Conservation (phyloP, 2,797 vertebrate species). For the Oceanodroma leucorhoa region DNA sequence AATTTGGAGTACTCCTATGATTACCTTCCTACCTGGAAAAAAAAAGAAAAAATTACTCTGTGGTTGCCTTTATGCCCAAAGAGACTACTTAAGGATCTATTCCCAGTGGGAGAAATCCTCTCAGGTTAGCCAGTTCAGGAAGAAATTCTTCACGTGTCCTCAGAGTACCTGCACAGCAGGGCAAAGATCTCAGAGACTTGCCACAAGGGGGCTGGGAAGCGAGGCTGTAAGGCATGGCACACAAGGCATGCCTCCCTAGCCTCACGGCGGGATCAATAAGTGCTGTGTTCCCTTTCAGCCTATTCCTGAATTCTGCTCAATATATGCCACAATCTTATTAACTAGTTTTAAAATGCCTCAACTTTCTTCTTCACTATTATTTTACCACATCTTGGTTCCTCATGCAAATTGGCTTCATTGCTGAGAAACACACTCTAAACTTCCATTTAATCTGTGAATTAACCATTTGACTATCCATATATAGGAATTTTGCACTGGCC, state of each 20-base stretch:
- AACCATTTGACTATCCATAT: not conserved
- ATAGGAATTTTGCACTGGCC: not conserved
- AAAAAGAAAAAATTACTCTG: not conserved
- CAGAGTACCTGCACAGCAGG: not conserved
- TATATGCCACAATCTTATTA: not conserved
- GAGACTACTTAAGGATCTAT: not conserved
- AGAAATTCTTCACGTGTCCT: not conserved
- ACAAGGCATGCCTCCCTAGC: not conserved
- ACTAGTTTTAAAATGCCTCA: not conserved
- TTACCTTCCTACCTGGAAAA: not conserved
- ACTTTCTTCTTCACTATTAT: not conserved
- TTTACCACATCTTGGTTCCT: not conserved
- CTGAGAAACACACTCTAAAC: not conserved
- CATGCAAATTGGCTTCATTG: not conserved
- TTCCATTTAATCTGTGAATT: not conserved
- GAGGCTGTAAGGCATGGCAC: not conserved
- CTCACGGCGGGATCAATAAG: fast-evolving
- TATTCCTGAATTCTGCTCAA: not conserved
- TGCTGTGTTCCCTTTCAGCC: not conserved
- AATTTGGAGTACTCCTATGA: not conserved
- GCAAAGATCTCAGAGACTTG: not conserved
- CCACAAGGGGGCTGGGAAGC: not conserved
- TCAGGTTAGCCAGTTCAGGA: not conserved
- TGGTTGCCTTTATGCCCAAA: not conserved
- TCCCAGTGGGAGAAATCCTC: not conserved